Evolutionary conservation across 2,888 invertebrate species (phyloP).

Genomic region (Drosophila nigricruria): DNA sequence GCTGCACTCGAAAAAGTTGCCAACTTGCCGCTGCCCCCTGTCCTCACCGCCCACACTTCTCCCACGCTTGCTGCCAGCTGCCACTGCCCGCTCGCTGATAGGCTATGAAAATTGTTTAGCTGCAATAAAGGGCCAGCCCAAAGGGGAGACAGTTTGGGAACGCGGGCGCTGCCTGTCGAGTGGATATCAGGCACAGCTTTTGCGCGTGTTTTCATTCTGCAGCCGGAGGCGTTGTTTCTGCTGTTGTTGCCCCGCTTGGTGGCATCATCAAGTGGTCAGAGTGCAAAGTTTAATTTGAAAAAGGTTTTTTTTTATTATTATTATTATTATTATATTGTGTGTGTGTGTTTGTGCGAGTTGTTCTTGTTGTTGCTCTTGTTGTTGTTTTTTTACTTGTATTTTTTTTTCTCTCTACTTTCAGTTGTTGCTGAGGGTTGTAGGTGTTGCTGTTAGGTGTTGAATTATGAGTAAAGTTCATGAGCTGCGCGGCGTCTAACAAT

Average conservation of each 20-base stretch:
- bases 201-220: constrained; percentile 55
- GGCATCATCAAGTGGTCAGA: constrained; percentile 78
- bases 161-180: constrained; percentile 36
- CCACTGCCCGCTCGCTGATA: constrained; percentile 56
- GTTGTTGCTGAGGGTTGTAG: constrained; percentile 51
- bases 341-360: neutral
- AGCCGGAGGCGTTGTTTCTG: constrained; percentile 46
- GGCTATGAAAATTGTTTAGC: constrained; percentile 81
- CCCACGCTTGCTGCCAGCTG: neutral
- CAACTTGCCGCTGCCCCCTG: constrained; percentile 61
- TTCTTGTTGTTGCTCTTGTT: constrained; percentile 16
- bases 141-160: constrained; percentile 11
- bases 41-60: neutral
- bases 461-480: constrained; percentile 77
- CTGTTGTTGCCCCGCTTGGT: constrained; percentile 36
- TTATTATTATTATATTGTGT: constrained; percentile 31
- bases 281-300: constrained; percentile 80
- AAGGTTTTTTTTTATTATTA: constrained; percentile 60
- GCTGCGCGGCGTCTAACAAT: constrained; percentile 54
- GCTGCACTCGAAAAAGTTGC: constrained; percentile 80
- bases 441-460: constrained; percentile 72
- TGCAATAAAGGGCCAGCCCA: constrained; percentile 69
- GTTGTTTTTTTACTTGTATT: neutral
- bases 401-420: constrained; percentile 40
- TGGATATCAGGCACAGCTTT: constrained; percentile 61